phyloP scores from a whole-genome alignment of 1,140 invertebrate genomes.

The Branchinecta lindahli region DNA sequence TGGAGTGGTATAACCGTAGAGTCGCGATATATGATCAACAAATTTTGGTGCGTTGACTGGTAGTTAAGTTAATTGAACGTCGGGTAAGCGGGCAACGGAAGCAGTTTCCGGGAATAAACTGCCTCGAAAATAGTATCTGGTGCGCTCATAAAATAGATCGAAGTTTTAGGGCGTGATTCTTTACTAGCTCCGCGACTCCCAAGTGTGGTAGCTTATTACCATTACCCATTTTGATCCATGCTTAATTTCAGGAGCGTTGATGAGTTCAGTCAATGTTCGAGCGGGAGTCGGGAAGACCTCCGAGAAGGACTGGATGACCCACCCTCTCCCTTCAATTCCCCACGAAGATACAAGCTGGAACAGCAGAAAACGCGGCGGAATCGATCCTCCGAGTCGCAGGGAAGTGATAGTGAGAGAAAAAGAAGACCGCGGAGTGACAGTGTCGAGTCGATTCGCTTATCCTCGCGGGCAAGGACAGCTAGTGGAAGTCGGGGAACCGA shows the following conservation, averaged over 20 bases:
- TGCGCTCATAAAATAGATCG: too few relatives aligned
- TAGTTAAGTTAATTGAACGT: too few relatives aligned
- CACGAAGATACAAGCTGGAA: conserved; percentile 16
- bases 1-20: too few relatives aligned
- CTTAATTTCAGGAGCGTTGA: conserved; percentile 37
- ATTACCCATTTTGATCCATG: too few relatives aligned
- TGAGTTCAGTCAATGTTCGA: conserved; percentile 46
- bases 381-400: background rate
- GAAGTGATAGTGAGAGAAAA: background rate
- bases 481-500: background rate
- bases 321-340: conserved; percentile 22
- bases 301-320: conserved; percentile 21
- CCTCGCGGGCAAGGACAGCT: background rate
- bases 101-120: too few relatives aligned
- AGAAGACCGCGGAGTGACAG: background rate
- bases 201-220: too few relatives aligned
- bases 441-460: conserved; percentile 2
- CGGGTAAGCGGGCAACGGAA: too few relatives aligned
- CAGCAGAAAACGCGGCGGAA: background rate
- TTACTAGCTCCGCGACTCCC: too few relatives aligned
- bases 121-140: too few relatives aligned
- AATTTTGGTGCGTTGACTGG: too few relatives aligned
- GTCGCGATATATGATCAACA: too few relatives aligned
- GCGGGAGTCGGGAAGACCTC: conserved; percentile 41
- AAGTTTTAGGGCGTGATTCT: too few relatives aligned